phyloP scores from a whole-genome alignment of 2,888 invertebrate species.

The Clusia tigrina region DNA sequence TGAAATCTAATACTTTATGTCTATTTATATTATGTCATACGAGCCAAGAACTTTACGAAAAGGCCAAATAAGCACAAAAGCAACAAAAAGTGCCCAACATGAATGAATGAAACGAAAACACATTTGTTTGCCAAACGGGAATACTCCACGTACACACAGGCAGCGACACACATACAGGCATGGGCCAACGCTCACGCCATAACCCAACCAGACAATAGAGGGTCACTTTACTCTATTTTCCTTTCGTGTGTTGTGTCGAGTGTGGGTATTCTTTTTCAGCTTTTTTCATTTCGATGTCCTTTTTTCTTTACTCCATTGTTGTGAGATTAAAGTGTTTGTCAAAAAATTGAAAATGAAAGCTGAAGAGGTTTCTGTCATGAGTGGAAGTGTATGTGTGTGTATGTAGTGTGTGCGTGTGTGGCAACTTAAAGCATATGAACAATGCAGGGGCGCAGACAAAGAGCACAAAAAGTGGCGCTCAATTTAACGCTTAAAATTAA shows the following conservation, averaged over 20 bases:
- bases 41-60: neutral
- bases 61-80: neutral
- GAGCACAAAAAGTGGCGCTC: neutral
- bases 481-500: slow-evolving; percentile 2
- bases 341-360: neutral
- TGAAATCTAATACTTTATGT: neutral
- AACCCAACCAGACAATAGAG: neutral
- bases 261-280: neutral
- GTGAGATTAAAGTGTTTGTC: slow-evolving; percentile 9
- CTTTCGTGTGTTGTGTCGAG: no score
- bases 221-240: neutral
- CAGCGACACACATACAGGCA: neutral
- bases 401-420: neutral
- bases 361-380: neutral
- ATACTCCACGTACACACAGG: neutral
- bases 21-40: neutral
- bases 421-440: neutral
- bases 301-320: neutral
- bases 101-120: neutral
- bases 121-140: neutral
- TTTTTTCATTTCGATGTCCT: neutral
- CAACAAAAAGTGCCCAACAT: neutral
- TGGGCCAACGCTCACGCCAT: neutral
- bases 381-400: neutral
- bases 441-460: neutral